phyloP scores from a whole-genome alignment of 2,888 invertebrate genomes.

The Leptura quadrifasciata region DNA sequence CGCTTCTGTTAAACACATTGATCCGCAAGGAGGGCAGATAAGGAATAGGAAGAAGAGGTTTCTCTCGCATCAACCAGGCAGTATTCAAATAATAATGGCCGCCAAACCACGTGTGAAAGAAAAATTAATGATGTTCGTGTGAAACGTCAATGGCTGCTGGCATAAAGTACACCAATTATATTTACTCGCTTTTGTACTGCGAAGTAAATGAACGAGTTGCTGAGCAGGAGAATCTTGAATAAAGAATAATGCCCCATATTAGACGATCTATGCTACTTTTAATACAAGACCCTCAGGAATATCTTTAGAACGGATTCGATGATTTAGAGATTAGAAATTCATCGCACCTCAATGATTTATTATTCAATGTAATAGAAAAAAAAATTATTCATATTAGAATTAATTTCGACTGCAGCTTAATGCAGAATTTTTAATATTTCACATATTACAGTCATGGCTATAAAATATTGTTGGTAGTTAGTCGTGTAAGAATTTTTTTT shows the following conservation, averaged over 20 bases:
- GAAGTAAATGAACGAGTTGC: conserved; percentile 12
- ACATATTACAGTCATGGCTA: no score
- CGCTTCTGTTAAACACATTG: conserved; percentile 18
- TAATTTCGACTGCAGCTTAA: no score
- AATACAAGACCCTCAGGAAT: neutral
- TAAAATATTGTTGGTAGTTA: no score
- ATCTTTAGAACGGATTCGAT: neutral
- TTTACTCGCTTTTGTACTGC: conserved; percentile 29
- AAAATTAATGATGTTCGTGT: conserved; percentile 61
- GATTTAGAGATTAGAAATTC: neutral
- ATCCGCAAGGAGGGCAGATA: conserved; percentile 23
- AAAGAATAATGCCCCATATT: neutral
- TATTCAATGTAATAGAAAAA: neutral
- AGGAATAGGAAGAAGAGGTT: conserved; percentile 12
- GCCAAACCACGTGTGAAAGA: conserved; percentile 59
- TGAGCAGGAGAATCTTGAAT: neutral
- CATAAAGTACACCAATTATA: conserved; percentile 42
- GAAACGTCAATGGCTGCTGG: conserved; percentile 41
- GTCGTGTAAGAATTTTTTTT: no score
- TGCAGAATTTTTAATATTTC: no score
- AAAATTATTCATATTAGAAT: no score
- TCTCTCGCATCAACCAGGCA: conserved; percentile 16
- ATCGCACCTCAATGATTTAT: neutral
- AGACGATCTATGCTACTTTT: neutral
- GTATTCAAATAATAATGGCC: conserved; percentile 61